Conservation (phyloP, 2,797 vertebrate genomes). For the Rhadinocentrus ornatus region DNA sequence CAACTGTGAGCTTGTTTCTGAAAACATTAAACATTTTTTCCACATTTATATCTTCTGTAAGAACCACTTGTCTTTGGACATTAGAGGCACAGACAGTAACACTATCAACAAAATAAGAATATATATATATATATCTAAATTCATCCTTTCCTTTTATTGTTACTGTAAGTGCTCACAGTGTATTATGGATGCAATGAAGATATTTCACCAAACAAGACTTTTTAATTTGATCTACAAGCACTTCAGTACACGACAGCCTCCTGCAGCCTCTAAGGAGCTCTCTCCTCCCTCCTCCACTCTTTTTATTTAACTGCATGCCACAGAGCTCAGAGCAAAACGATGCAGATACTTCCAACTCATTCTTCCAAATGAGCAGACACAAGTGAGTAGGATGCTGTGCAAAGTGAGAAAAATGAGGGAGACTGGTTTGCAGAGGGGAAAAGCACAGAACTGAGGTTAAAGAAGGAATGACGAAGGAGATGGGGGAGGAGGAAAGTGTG, state of each 20-base stretch:
- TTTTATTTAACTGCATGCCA: slow-evolving; percentile 58
- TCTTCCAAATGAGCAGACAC: slow-evolving; percentile 65
- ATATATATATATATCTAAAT: no score
- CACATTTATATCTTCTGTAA: no score
- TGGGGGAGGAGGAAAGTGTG: slow-evolving; percentile 18
- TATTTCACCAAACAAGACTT: slow-evolving; percentile 37
- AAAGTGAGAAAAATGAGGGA: slow-evolving; percentile 53
- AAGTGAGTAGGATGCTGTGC: slow-evolving; percentile 53
- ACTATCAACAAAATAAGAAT: background rate
- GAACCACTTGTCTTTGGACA: no score
- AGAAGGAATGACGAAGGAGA: slow-evolving; percentile 17
- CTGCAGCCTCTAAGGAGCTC: slow-evolving; percentile 44
- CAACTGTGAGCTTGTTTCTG: background rate
- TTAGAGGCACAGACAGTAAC: slow-evolving; percentile 4
- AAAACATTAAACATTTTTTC: background rate
- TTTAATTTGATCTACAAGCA: slow-evolving; percentile 49
- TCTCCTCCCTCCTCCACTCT: slow-evolving; percentile 59
- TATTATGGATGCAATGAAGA: slow-evolving; percentile 18
- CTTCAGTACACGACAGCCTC: slow-evolving; percentile 45
- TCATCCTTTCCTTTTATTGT: slow-evolving; percentile 10
- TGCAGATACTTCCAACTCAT: slow-evolving; percentile 58
- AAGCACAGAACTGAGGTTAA: slow-evolving; percentile 46
- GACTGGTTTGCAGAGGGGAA: slow-evolving; percentile 41
- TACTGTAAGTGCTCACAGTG: background rate
- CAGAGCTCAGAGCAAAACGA: slow-evolving; percentile 53